These are phyloP conservation scores for Chaenodraco wilsoni DNA, from an alignment of 2,797 vertebrate species.

Conservation along the genomic window DNA sequence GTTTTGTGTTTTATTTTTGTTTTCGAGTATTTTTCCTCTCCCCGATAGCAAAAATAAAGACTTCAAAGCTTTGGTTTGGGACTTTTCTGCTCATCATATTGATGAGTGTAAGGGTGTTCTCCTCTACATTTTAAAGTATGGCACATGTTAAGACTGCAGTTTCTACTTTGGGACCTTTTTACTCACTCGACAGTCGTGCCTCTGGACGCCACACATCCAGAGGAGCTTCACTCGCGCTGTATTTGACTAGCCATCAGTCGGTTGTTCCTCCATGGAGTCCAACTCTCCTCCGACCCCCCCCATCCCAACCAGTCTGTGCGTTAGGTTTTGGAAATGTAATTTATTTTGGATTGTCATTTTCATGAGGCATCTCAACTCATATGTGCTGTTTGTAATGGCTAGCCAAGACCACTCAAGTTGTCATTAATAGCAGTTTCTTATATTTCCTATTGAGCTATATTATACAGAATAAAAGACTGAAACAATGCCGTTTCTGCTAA, in stretches of 20 bases:
- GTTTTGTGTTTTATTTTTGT: constrained; percentile 82
- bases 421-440: constrained; percentile 81
- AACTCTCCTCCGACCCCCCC: constrained; percentile 34
- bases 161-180: constrained; percentile 93
- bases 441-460: constrained; percentile 83
- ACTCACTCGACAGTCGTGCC: constrained; percentile 78
- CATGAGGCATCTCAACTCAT: constrained; percentile 72
- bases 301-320: constrained; percentile 60
- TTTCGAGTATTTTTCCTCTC: constrained; percentile 77
- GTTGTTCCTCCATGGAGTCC: constrained; percentile 61
- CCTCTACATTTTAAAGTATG: constrained; percentile 90
- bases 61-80: constrained; percentile 95
- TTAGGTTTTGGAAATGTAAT: constrained; percentile 80
- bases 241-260: constrained; percentile 73
- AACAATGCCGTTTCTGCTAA: constrained; percentile 76
- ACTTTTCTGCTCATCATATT: constrained; percentile 99
- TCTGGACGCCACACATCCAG: constrained; percentile 76
- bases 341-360: constrained; percentile 79
- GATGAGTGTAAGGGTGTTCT: constrained; percentile 94
- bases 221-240: constrained; percentile 73
- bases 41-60: constrained; percentile 87
- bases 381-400: constrained; percentile 81
- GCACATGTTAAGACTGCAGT: constrained; percentile 92
- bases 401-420: constrained; percentile 79
- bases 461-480: constrained; percentile 83